A percentile compares a stretch with the other conserved stretches of the same genome.
Conservation (phyloP, 53 echinoderm and acorn worm species). For the Holothuria leucospilota region DNA sequence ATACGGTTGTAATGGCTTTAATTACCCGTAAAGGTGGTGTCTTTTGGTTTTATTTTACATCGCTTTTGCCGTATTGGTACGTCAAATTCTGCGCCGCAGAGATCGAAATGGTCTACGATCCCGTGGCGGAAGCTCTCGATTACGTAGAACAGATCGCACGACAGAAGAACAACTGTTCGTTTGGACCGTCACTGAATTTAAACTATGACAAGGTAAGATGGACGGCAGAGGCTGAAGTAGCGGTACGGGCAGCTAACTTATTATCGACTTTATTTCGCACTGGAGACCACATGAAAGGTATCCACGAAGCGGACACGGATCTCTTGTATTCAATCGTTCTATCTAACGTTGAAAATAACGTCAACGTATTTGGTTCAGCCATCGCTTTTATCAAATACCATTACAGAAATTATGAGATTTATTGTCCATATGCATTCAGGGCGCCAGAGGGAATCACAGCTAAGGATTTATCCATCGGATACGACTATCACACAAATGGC, state of each 20-base stretch:
- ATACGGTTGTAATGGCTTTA: too few relatives aligned
- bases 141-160: slow-evolving; percentile 84
- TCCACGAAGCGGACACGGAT: slow-evolving; percentile 74
- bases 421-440: slow-evolving; percentile 92
- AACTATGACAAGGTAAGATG: slow-evolving; percentile 82
- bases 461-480: slow-evolving; percentile 91
- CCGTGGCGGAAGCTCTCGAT: slow-evolving; percentile 82
- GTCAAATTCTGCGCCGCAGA: too few relatives aligned
- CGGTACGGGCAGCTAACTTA: slow-evolving; percentile 82
- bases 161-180: slow-evolving; percentile 84
- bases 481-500: slow-evolving; percentile 80
- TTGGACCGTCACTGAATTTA: slow-evolving; percentile 85
- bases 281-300: slow-evolving; percentile 72
- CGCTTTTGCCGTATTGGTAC: too few relatives aligned
- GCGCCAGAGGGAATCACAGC: slow-evolving; percentile 67
- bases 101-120: slow-evolving; percentile 21
- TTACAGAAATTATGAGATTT: slow-evolving; percentile 79
- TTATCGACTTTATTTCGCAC: slow-evolving; percentile 77
- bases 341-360: slow-evolving; percentile 77
- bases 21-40: too few relatives aligned
- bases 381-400: slow-evolving; percentile 77
- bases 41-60: too few relatives aligned
- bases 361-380: slow-evolving; percentile 87
- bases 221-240: slow-evolving; percentile 76
- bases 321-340: slow-evolving; percentile 80